phyloP scores from a whole-genome alignment of 2,797 vertebrate species.

The Gallinago nigripennis region DNA sequence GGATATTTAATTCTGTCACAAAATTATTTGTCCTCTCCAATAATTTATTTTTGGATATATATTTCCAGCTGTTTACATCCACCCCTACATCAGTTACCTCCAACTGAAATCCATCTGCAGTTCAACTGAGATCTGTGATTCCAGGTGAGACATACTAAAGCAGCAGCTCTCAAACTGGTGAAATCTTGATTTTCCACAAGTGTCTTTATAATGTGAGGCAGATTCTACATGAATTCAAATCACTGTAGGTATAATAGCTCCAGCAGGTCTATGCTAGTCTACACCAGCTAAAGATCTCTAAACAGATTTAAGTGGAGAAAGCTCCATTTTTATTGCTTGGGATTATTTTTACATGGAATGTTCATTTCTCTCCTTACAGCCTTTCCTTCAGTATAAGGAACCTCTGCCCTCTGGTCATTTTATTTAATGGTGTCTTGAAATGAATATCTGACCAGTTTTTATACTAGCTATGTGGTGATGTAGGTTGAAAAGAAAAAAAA shows the following conservation, averaged over 20 bases:
- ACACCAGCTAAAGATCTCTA: background rate
- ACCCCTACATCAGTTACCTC: background rate
- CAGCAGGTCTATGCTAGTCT: background rate
- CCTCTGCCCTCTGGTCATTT: background rate
- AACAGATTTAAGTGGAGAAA: background rate
- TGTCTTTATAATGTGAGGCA: background rate
- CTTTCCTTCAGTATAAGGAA: background rate
- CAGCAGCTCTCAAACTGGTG: background rate
- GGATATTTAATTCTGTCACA: background rate
- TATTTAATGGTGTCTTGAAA: background rate
- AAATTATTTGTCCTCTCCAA: background rate
- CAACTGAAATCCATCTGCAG: background rate
- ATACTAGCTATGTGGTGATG: background rate
- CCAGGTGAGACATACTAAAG: background rate
- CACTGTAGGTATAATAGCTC: background rate
- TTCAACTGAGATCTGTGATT: background rate
- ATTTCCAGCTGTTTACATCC: background rate
- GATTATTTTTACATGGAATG: background rate
- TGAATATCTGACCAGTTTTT: background rate
- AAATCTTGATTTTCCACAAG: background rate
- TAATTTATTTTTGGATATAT: background rate
- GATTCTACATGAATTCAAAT: background rate
- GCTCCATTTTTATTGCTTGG: constrained; percentile 34
- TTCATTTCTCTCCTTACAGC: background rate
- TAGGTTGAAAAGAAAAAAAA: background rate